Evolutionary conservation across 1,140 invertebrate genomes (phyloP).

Genomic region (Pararge aegeria): DNA sequence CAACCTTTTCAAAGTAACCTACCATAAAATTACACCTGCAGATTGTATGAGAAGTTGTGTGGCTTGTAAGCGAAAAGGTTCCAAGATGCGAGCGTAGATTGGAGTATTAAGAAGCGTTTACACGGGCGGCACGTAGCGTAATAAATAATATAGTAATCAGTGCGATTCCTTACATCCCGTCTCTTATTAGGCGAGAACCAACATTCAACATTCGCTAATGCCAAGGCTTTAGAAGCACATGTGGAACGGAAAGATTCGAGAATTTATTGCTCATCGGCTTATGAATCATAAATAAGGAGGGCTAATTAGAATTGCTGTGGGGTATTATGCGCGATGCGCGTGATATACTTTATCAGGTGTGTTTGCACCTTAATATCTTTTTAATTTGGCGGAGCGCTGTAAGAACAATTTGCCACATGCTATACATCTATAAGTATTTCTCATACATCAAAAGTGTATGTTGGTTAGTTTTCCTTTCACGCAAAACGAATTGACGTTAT

Average conservation of each 20-base stretch:
- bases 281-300: conserved; percentile 78
- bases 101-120: conserved; percentile 73
- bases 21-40: conserved; percentile 8
- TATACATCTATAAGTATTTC: too few species aligned
- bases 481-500: too few species aligned
- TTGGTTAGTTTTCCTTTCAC: too few species aligned
- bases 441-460: too few species aligned
- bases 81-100: conserved; percentile 51
- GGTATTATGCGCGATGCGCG: conserved; percentile 18
- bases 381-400: neutral
- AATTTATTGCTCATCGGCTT: conserved; percentile 78
- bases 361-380: conserved; percentile 17
- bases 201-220: conserved; percentile 77
- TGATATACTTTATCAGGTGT: conserved; percentile 20
- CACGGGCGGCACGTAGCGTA: conserved; percentile 73
- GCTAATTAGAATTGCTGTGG: conserved; percentile 64
- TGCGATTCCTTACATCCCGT: conserved; percentile 75
- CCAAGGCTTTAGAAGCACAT: conserved; percentile 72
- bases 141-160: conserved; percentile 80
- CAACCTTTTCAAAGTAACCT: conserved; percentile 41
- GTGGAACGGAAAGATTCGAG: conserved; percentile 73
- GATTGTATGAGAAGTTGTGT: neutral
- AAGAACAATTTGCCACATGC: neutral
- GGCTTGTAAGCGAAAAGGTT: conserved; percentile 45
- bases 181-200: conserved; percentile 74